Evolutionary conservation across 2,113 vertebrate genomes (phyloP).

Genomic region (Leiothrix lutea): DNA sequence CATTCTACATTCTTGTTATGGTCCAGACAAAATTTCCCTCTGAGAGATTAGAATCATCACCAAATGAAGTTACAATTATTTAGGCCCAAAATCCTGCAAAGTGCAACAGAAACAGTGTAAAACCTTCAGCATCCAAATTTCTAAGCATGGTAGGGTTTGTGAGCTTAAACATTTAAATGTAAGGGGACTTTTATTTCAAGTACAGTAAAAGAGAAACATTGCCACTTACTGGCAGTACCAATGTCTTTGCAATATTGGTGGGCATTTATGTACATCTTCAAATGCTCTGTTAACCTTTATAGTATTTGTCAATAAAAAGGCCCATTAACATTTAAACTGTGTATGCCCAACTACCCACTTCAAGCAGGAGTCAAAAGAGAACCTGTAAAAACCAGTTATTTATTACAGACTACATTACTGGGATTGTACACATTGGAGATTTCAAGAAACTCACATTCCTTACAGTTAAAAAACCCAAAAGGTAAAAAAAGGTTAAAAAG

Average conservation of each 20-base stretch:
- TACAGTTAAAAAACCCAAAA: neutral
- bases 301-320: constrained; percentile 56
- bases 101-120: neutral
- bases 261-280: constrained; percentile 34
- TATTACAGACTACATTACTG: neutral
- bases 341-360: constrained; percentile 18
- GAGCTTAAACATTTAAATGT: neutral
- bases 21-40: neutral
- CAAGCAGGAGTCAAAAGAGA: constrained; percentile 39
- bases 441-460: neutral
- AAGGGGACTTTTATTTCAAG: neutral
- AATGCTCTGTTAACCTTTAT: constrained; percentile 62
- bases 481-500: neutral
- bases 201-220: constrained; percentile 37
- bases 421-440: neutral
- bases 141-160: neutral
- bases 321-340: constrained; percentile 62
- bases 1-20: neutral
- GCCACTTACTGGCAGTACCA: constrained; percentile 40
- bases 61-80: neutral
- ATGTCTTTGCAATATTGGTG: neutral
- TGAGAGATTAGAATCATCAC: neutral
- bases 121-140: neutral
- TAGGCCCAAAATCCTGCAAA: neutral
- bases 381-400: neutral